Conservation (phyloP, 2,797 vertebrate species). For the Myotis planiceps region DNA sequence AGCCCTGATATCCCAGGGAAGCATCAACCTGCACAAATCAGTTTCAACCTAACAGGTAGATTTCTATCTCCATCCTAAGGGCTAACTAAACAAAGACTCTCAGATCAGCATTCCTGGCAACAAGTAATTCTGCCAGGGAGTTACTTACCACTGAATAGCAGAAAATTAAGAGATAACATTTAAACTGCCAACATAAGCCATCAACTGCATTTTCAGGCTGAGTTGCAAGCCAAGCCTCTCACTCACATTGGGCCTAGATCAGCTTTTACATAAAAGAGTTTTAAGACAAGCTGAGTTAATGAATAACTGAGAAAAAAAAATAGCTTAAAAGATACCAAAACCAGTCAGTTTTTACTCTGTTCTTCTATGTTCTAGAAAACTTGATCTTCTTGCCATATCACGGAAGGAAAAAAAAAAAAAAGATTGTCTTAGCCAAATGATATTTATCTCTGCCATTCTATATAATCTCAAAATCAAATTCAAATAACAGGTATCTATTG, state of each 20-base stretch:
- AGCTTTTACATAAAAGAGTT: neutral
- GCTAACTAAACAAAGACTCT: conserved; percentile 27
- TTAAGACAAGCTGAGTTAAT: neutral
- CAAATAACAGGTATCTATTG: neutral
- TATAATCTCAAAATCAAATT: conserved; percentile 30
- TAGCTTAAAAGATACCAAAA: neutral
- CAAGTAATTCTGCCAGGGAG: conserved; percentile 26
- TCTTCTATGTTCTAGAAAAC: neutral
- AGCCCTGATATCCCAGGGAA: conserved; percentile 45
- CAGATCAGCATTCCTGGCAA: conserved; percentile 23
- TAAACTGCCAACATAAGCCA: conserved; percentile 43
- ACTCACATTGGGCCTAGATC: neutral
- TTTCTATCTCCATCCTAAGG: conserved; percentile 41
- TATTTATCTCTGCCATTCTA: conserved; percentile 3
- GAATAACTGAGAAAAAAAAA: neutral
- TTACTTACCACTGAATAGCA: neutral
- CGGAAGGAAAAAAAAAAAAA: neutral
- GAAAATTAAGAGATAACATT: conserved; percentile 28
- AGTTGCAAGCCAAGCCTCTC: neutral
- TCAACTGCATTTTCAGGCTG: neutral
- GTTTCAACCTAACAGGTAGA: conserved; percentile 37
- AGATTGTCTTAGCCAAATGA: neutral
- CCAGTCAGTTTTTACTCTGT: neutral
- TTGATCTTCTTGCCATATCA: neutral
- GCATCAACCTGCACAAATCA: conserved; percentile 38